Evolutionary conservation across 2,113 vertebrate genomes (phyloP).

Genomic region (Neodontobutis hainanensis): DNA sequence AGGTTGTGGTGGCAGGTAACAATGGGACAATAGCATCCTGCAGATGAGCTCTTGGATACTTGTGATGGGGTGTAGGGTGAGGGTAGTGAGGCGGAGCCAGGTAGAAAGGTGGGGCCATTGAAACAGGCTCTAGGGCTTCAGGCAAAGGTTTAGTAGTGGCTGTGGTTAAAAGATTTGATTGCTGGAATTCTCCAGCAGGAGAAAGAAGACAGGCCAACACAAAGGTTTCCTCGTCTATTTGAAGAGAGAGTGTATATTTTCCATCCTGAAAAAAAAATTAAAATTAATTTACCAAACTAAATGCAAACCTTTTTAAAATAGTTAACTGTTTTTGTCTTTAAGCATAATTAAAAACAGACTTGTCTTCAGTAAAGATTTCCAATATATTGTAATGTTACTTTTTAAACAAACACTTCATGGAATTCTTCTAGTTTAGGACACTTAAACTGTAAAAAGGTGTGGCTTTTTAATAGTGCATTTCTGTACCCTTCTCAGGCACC

Average conservation of each 20-base stretch:
- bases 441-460: too few relatives aligned
- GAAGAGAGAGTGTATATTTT: slow-evolving; percentile 51
- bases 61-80: slow-evolving; percentile 41
- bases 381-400: too few relatives aligned
- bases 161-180: neutral
- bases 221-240: slow-evolving; percentile 25
- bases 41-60: neutral
- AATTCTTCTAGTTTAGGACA: too few relatives aligned
- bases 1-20: neutral
- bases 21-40: neutral
- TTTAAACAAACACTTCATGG: too few relatives aligned
- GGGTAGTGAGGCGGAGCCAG: slow-evolving; percentile 66
- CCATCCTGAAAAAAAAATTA: slow-evolving; percentile 54
- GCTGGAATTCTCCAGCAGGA: neutral
- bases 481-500: too few relatives aligned
- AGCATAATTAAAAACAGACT: too few relatives aligned
- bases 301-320: too few relatives aligned
- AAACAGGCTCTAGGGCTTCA: slow-evolving; percentile 8
- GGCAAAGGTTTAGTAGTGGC: neutral
- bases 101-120: slow-evolving; percentile 60
- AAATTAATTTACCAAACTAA: neutral
- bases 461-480: too few relatives aligned
- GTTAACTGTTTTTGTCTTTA: too few relatives aligned
- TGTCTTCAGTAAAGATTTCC: too few relatives aligned
- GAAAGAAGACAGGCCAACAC: slow-evolving; percentile 50